A percentile compares a stretch with the other conserved stretches of the same genome.
phyloP scores from a whole-genome alignment of 2,888 invertebrate genomes.

The Drosophila quinaria region DNA sequence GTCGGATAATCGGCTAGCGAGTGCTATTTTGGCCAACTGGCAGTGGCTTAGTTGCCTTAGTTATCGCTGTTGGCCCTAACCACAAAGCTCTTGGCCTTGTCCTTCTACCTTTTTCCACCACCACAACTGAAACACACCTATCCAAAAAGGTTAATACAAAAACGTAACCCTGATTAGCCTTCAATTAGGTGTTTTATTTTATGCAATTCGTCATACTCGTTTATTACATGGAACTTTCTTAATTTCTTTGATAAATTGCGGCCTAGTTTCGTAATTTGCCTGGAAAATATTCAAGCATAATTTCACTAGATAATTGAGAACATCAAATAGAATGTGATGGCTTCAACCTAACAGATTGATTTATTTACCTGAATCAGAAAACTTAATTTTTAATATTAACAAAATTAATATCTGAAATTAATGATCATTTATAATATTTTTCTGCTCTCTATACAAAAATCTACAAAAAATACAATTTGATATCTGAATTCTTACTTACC shows the following conservation, averaged over 20 bases:
- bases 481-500: neutral
- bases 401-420: neutral
- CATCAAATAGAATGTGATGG: neutral
- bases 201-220: constrained; percentile 9
- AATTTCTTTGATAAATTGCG: constrained; percentile 7
- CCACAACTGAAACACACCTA: neutral
- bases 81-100: neutral
- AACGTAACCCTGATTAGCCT: constrained; percentile 39
- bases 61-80: constrained; percentile 17
- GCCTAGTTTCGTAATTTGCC: neutral
- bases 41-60: constrained; percentile 58
- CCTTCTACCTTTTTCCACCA: neutral
- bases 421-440: neutral
- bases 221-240: neutral
- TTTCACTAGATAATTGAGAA: neutral
- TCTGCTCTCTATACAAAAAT: neutral
- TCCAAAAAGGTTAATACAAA: constrained; percentile 25
- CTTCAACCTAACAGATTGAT: no score
- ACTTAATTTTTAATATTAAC: no score
- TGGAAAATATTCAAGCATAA: neutral
- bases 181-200: constrained; percentile 50
- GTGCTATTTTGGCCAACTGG: constrained; percentile 45
- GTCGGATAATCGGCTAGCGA: constrained; percentile 64
- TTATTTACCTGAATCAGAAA: no score
- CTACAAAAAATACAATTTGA: neutral